These are phyloP conservation scores for Dolichopus griseipennis DNA, from an alignment of 2,888 invertebrate genomes.

Conservation along the genomic window DNA sequence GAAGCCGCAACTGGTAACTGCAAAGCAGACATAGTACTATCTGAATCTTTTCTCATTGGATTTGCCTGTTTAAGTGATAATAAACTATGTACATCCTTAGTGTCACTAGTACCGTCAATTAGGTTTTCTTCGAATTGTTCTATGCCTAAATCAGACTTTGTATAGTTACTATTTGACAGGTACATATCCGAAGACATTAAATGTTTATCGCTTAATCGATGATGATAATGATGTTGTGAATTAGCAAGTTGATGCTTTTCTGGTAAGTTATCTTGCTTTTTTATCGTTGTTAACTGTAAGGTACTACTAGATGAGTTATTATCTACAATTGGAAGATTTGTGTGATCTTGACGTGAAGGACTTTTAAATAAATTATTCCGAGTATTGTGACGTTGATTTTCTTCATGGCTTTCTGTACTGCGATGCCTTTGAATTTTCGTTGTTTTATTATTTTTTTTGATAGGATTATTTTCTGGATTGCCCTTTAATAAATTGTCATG, in stretches of 20 bases:
- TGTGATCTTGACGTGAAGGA: no score
- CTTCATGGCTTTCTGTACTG: constrained; percentile 41
- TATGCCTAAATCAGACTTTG: constrained; percentile 41
- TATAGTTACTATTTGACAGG: constrained; percentile 40
- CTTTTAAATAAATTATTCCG: no score
- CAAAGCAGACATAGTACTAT: constrained; percentile 55
- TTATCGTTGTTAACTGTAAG: neutral
- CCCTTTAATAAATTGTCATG: neutral
- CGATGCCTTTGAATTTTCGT: constrained; percentile 40
- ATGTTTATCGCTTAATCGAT: neutral
- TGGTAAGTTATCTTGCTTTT: neutral
- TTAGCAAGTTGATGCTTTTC: neutral
- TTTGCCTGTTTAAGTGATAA: constrained; percentile 29
- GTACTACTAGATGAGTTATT: no score
- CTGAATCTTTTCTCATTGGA: constrained; percentile 52
- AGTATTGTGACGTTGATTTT: constrained; percentile 20
- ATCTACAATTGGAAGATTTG: no score
- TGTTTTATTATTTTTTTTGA: constrained; percentile 24
- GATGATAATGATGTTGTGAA: neutral
- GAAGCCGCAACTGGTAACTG: constrained; percentile 45
- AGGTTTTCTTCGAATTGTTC: neutral
- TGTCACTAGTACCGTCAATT: neutral
- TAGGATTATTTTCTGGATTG: neutral
- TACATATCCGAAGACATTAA: constrained; percentile 36
- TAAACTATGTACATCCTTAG: neutral